A percentile compares a stretch with the other conserved stretches of the same genome.
Evolutionary conservation across 2,113 vertebrate species (phyloP).

Genomic region (Chlorodrepanis virens): DNA sequence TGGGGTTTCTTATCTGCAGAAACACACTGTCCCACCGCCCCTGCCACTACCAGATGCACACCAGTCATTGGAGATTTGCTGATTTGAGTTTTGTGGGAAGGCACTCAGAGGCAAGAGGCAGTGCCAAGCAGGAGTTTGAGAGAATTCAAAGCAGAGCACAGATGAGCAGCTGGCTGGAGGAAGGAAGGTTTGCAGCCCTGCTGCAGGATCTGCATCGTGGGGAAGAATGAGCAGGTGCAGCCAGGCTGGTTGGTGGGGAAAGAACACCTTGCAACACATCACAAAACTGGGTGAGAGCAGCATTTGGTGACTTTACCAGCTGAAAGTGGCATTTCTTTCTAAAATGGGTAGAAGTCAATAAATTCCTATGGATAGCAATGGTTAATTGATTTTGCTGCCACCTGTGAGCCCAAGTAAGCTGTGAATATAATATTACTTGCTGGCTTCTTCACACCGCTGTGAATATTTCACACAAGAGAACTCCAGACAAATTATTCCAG

Average conservation of each 20-base stretch:
- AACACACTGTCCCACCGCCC: background rate
- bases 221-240: background rate
- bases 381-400: constrained; percentile 70
- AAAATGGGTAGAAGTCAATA: constrained; percentile 54
- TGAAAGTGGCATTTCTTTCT: constrained; percentile 28
- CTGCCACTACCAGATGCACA: background rate
- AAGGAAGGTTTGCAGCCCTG: background rate
- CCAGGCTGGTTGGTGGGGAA: background rate
- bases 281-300: background rate
- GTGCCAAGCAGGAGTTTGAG: background rate
- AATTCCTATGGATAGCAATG: constrained; percentile 47
- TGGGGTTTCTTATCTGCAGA: background rate
- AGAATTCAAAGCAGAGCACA: background rate
- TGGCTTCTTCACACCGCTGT: constrained; percentile 3
- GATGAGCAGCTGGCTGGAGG: background rate
- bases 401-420: constrained; percentile 53
- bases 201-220: background rate
- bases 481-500: constrained; percentile 60
- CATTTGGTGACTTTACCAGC: background rate
- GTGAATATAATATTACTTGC: constrained; percentile 37
- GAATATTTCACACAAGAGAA: constrained; percentile 63
- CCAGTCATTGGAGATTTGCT: background rate
- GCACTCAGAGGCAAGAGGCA: background rate
- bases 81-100: background rate
- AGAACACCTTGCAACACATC: background rate